Evolutionary conservation across 2,113 vertebrate genomes (phyloP), one percentile per base, ranked within the genome.

Genomic region (Sprattus sprattus): DNA sequence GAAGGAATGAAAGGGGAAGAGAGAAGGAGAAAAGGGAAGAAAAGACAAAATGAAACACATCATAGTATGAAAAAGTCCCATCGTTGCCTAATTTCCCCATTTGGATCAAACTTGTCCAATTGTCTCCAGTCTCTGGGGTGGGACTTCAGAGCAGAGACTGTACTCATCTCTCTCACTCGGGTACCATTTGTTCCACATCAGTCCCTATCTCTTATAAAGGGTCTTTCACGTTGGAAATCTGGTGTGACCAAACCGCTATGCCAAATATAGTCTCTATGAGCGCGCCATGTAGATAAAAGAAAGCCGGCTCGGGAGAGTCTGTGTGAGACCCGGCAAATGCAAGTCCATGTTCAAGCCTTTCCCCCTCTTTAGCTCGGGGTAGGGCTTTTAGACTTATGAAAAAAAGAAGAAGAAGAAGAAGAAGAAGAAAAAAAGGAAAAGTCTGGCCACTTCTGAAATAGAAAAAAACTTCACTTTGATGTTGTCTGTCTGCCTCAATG

Each of bases 11-110:
- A 3, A 11, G 25, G 32, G 25, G n/a, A 11, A 87, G 85, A 88
- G 90, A 89, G 90, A 81, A 84, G 87, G 88, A 49, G 18, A 67
- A 18, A 83, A 84, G 6, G 20, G 32, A 81, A 85, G 46, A 15
- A 15, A 67, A 25, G 39, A 39, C 0, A 22, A 47, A 67, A 49
- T n/a, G n/a, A 52, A 52, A 52, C 2, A 32, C 20, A 11, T 22
- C 25, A 50, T 6, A 84, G 78, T 78, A 39, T 78, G 0, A 45
- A 81, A 85, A 82, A 15, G 82, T 49, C 28, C 11, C 13, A 81
- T 87, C 45, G 44, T 82, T 49, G 50, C 67, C 83, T 81, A 18
- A 81, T 86, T 87, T 81, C 44, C 16, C 47, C 44, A 85, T 54
- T 85, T 39, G 2, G 28, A 50, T 85, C 57, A 60, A 64, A 50